Conservation (phyloP, 2,888 invertebrate genomes). For the Parnassius mnemosyne region DNA sequence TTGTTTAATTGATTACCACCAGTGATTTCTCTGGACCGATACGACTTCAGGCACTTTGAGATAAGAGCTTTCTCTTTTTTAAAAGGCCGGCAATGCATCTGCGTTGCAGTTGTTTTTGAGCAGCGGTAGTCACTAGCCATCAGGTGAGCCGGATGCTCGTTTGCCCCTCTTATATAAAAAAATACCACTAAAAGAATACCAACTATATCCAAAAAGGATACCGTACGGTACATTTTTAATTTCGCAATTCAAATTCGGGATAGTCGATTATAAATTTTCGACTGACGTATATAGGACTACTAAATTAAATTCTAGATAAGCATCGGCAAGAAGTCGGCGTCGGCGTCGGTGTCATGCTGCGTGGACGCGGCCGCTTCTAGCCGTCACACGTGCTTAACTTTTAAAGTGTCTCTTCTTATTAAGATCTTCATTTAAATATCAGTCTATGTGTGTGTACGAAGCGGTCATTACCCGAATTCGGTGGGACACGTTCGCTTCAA, state of each 20-base stretch:
- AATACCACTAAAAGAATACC: constrained; percentile 5
- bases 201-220: neutral
- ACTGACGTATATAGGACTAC: constrained; percentile 8
- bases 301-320: constrained; percentile 24
- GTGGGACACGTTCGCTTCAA: constrained; percentile 32
- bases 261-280: constrained; percentile 11
- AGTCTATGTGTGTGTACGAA: constrained; percentile 13
- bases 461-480: constrained; percentile 57
- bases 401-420: constrained; percentile 19
- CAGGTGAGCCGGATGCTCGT: no score
- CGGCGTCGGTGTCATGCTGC: constrained; percentile 10
- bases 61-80: no score
- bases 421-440: constrained; percentile 15
- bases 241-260: constrained; percentile 25
- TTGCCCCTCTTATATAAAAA: no score
- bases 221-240: constrained; percentile 22
- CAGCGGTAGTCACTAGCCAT: no score
- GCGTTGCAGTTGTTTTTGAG: no score
- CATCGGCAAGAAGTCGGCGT: constrained; percentile 18
- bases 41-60: no score
- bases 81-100: no score
- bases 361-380: constrained; percentile 26
- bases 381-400: constrained; percentile 31
- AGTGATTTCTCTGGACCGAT: no score
- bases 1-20: no score